Evolutionary conservation across 2,797 vertebrate genomes (phyloP).

Genomic region (Enteromius afrohamiltoni): DNA sequence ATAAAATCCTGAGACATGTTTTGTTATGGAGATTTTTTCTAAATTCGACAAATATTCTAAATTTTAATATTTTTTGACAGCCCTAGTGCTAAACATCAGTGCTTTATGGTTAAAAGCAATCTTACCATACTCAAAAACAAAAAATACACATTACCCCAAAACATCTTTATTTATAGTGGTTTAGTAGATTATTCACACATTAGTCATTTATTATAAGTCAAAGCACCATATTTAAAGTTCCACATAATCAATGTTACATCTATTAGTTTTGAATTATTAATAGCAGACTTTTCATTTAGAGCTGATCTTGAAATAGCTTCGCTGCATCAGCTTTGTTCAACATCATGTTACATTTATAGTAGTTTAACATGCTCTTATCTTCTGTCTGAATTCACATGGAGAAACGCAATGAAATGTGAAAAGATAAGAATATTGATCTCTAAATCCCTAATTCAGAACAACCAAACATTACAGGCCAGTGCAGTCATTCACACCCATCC

Average conservation of each 20-base stretch:
- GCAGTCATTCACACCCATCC: background rate
- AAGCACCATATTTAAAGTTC: background rate
- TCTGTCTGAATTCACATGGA: background rate
- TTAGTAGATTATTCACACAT: constrained; percentile 23
- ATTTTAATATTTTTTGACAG: no score
- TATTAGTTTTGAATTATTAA: background rate
- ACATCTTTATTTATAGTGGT: background rate
- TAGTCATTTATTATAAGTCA: background rate
- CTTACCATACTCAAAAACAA: background rate
- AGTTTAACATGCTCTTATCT: background rate
- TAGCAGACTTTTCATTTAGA: background rate
- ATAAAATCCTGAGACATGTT: no score
- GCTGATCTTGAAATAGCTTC: background rate
- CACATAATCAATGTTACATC: background rate
- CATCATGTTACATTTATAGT: background rate
- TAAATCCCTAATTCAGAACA: background rate
- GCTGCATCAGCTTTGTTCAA: background rate
- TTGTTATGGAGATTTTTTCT: no score
- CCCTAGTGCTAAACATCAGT: background rate
- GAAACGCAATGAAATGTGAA: background rate
- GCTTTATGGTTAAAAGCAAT: background rate
- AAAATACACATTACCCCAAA: background rate
- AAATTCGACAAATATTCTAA: no score
- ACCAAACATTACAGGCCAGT: constrained; percentile 15
- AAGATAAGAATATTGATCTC: background rate